Evolutionary conservation across 2,797 vertebrate species (phyloP), one percentile per base, ranked within the genome.

Genomic region (Mormyrops boulengeri): DNA sequence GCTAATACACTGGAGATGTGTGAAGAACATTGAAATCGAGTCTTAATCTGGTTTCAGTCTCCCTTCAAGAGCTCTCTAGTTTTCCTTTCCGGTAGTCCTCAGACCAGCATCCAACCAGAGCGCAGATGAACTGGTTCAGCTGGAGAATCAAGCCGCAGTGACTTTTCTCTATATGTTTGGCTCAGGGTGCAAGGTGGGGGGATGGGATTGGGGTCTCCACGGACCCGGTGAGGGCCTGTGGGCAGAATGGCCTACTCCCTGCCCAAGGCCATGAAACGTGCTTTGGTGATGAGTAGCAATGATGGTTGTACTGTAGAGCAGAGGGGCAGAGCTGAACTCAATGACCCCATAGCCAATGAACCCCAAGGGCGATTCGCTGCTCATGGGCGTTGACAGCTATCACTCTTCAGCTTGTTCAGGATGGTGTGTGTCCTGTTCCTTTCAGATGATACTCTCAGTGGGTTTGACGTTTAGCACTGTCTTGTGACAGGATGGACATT

Each of bases 201-300:
- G 77, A 3, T 1, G 41, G 41, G 77, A 47, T 9, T 3, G n/a
- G 77, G 77, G 89, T 94, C 94, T 93, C 93, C 89, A 90, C 94
- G 91, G 93, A 88, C 91, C 89, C 8, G 89, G 89, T 92, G 93
- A 91, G 90, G 92, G 91, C 91, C 90, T 0, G 85, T 91, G 92
- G 92, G 93, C 88, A 90, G 93, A 94, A 93, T 90, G 92, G 86
- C 90, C 80, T 94, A 93, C 92, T 91, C 91, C 92, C 92, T 9
- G 47, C 49, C 73, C 9, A 44, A 88, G 53, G 94, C 92, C 26
- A 30, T 57, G 55, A 57, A 52, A 12, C 50, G 14, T 57, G 55
- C 55, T 57, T 6, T 57, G 17, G n/a, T 57, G 19, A n/a, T 19
- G 55, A 57, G 41, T 7, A 11, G 3, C 49, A 30, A 6, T 85